Evolutionary conservation across 2,797 vertebrate species (phyloP), one percentile per base, ranked within the genome.

Genomic region (Pachyuromys duprasi): DNA sequence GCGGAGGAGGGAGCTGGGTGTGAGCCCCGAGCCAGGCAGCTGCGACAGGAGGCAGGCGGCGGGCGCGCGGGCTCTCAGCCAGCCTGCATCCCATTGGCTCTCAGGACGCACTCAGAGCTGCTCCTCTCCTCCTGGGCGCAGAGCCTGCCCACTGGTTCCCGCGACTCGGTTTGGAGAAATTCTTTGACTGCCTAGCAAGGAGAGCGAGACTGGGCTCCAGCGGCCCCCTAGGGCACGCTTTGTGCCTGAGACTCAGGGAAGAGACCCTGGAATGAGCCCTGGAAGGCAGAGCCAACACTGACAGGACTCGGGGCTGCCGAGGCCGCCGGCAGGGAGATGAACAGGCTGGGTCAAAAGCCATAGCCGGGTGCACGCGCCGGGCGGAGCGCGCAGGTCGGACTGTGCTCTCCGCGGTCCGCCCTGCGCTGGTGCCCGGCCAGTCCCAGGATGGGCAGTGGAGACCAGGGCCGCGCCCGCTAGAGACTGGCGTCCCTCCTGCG

Each of bases 381-480:
- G 95, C 65, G 11, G 91, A 93, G 83, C 67, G 96, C 92, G 89
- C 94, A 83, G 92, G 94, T 95, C 94, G 96, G 92, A 96, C 95
- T 94, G 90, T 57, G 82, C 60, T 78, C 90, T 67, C 89, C 11
- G 49, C 28, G 12, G 89, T 74, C 88, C 72, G 55, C 89, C 92
- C 74, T 14, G 79, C 83, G 72, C 49, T 11, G 67, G 93, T 93
- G 62, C 75, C 89, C 33, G 0, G 69, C 82, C 17, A 17, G 79
- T 57, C 24, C 2, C 92, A 93, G 93, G 95, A 97, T 97, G 98
- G 96, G 95, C 92, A 72, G 83, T 31, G 45, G 92, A 28, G 89
- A 62, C 22, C 83, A 2, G 33, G 92, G 11, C 89, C 86, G 79
- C 62, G 70, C 93, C 95, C n/a, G 78, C 42, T 79, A 39, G 84